Conservation (phyloP, 2,797 vertebrate species). For the Delichon dasypus region DNA sequence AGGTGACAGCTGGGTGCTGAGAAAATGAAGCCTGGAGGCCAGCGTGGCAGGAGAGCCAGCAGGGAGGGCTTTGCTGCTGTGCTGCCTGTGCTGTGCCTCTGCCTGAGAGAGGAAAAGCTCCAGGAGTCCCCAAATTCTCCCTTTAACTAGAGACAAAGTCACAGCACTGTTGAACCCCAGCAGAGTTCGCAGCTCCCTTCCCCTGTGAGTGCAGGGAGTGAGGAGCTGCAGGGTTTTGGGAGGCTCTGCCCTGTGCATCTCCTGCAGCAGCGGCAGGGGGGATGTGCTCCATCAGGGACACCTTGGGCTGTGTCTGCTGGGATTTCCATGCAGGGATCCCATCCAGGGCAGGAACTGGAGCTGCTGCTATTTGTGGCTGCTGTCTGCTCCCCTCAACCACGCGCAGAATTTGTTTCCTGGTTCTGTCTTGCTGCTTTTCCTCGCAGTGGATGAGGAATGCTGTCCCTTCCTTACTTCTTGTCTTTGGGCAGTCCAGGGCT, state of each 20-base stretch:
- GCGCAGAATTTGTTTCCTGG: background rate
- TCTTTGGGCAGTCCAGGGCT: constrained; percentile 3
- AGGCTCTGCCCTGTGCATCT: background rate
- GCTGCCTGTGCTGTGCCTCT: background rate
- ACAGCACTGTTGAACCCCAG: accelerated
- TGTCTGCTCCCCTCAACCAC: background rate
- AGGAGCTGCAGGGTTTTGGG: background rate
- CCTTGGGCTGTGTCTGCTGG: background rate
- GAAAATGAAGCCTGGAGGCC: background rate
- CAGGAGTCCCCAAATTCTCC: background rate
- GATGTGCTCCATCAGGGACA: background rate
- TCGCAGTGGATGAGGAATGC: background rate
- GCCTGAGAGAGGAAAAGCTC: background rate
- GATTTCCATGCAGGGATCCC: background rate
- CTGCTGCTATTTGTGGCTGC: background rate
- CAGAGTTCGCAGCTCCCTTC: background rate
- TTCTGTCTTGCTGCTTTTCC: background rate
- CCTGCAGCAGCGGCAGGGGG: background rate
- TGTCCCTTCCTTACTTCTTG: background rate
- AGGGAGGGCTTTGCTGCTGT: background rate
- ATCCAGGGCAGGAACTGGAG: background rate
- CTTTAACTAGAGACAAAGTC: background rate
- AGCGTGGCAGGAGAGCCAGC: background rate
- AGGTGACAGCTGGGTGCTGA: background rate
- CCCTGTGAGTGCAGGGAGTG: background rate